Evolutionary conservation across 2,797 vertebrate species (phyloP), one percentile per base, ranked within the genome.

Genomic region (Rhinatrema bivittatum): DNA sequence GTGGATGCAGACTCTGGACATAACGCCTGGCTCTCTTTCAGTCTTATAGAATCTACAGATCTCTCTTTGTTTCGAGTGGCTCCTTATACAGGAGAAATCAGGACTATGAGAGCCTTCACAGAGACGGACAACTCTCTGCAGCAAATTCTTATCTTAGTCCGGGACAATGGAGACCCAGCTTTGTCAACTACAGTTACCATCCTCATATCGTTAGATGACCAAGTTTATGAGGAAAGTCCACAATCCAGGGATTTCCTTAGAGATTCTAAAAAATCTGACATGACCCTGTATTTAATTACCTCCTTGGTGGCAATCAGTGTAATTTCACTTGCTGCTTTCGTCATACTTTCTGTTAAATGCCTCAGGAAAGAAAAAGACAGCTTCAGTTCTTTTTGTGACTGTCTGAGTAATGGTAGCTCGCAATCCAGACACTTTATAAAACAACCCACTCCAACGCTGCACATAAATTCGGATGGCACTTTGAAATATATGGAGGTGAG

Each of bases 271-370:
- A 82, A 86, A 53, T 78, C 89, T 0, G 87, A 93, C 42, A 74
- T 93, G 35, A 93, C 91, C 21, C 62, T 98, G 52, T 98, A 99
- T 72, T 86, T 99, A 52, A 94, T 97, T 39, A 89, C 97, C n/a
- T 85, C 93, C 1, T 64, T 99, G 25, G 91, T 86, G 11, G 84
- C 87, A 2, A 70, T 95, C 9, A 92, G 94, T 20, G 78, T 80
- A 1, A 78, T 98, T 39, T 89, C 86, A 1, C 84, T 97, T 2
- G 78, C 93, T 42, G 94, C 92, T 1, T 81, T 93, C 65, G 78
- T 81, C 7, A 56, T 93, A 28, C 62, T 99, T 36, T 79, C 86
- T 29, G 84, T 89, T 32, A 87, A 88, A 20, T 99, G 93, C 62
- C 74, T 97, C 7, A 70, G 42, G 50, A 68, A 29, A 16, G 62